These are phyloP conservation scores for Pituophis catenifer DNA, from an alignment of 2,113 vertebrate species.

Conservation along the genomic window DNA sequence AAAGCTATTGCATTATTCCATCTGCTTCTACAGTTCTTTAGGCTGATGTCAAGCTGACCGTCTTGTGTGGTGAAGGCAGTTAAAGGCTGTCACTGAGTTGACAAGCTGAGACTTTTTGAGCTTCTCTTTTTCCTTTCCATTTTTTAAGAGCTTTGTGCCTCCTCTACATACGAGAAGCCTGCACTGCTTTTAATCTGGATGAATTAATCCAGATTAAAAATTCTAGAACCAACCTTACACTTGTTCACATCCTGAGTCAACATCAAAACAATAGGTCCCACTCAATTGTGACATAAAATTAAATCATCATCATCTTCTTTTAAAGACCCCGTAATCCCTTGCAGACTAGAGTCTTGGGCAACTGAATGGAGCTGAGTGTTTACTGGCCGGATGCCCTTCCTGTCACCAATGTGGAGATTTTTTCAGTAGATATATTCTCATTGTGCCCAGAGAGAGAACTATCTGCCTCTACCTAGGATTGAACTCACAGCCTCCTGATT, in stretches of 20 bases:
- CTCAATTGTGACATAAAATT: background rate
- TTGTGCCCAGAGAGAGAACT: too few relatives aligned
- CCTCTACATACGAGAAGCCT: background rate
- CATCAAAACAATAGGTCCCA: too few relatives aligned
- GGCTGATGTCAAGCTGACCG: conserved; percentile 44
- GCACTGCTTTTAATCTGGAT: background rate
- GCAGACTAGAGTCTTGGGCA: too few relatives aligned
- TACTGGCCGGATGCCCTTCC: too few relatives aligned
- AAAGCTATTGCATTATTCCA: conserved; percentile 56
- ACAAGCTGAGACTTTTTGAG: background rate
- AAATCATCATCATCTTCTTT: background rate
- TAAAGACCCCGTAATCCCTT: too few relatives aligned
- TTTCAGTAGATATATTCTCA: too few relatives aligned
- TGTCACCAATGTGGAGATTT: too few relatives aligned
- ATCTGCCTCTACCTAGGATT: too few relatives aligned
- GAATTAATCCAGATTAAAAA: background rate
- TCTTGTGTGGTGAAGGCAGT: background rate
- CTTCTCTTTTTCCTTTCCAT: background rate
- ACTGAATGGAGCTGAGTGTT: too few relatives aligned
- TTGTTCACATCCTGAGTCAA: background rate
- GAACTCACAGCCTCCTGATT: too few relatives aligned
- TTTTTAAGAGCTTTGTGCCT: background rate
- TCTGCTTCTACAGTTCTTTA: conserved; percentile 51
- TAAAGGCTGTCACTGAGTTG: background rate
- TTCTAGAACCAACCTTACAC: background rate